phyloP scores from a whole-genome alignment of 2,888 invertebrate species.

The Coenonympha glycerion region DNA sequence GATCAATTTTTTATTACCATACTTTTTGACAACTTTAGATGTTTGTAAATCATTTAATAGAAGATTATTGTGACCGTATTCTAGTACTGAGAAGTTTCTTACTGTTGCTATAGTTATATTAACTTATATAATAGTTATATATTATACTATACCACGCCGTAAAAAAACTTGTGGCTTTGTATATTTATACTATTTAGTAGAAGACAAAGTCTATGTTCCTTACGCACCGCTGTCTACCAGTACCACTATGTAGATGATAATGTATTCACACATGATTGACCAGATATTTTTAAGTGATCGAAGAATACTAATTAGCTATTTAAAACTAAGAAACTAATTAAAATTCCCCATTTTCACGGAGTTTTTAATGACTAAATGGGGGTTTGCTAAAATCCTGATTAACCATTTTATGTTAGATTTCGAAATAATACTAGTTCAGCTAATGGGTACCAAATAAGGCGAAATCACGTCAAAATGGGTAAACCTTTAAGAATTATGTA shows the following conservation, averaged over 20 bases:
- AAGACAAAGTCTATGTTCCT: background rate
- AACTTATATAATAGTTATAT: background rate
- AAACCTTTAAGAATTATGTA: conserved; percentile 4
- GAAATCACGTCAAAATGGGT: background rate
- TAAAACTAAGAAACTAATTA: background rate
- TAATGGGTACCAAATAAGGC: background rate
- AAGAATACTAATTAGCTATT: background rate
- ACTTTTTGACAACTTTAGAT: background rate
- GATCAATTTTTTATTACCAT: background rate
- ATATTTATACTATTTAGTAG: conserved; percentile 1
- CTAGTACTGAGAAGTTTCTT: background rate
- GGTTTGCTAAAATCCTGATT: no score
- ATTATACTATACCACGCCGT: no score
- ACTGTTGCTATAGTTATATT: conserved; percentile 1
- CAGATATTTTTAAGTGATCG: background rate
- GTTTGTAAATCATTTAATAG: background rate
- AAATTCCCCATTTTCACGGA: no score
- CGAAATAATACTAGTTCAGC: background rate
- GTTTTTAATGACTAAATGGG: no score
- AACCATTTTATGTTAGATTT: no score
- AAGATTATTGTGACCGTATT: background rate
- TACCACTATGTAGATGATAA: background rate
- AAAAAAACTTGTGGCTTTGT: background rate
- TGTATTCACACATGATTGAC: background rate
- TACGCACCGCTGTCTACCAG: background rate